These are phyloP conservation scores for Phenacoccus solenopsis DNA, from an alignment of 1,140 invertebrate species.

Conservation along the genomic window DNA sequence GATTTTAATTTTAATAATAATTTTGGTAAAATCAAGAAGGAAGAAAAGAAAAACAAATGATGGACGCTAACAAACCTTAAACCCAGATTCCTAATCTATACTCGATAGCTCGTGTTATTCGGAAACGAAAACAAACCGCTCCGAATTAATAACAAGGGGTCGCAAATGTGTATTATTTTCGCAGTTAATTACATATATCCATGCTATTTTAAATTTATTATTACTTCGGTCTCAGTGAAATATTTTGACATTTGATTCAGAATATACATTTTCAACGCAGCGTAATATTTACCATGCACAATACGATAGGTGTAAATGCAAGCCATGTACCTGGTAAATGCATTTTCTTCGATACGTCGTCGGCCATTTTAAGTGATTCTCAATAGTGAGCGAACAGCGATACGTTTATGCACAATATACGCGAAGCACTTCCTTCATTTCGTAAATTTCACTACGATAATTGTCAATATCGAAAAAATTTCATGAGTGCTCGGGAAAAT, in stretches of 20 bases:
- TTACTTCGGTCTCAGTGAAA: neutral
- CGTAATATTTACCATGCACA: neutral
- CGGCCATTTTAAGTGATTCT: slow-evolving; percentile 11
- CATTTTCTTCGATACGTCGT: neutral
- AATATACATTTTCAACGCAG: neutral
- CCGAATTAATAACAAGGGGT: neutral
- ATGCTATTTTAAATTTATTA: neutral
- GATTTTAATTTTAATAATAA: too few relatives aligned
- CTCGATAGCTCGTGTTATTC: too few relatives aligned
- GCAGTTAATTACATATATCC: neutral
- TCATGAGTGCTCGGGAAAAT: neutral
- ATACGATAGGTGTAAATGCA: neutral
- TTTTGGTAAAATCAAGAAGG: too few relatives aligned
- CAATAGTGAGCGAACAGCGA: neutral
- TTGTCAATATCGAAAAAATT: neutral
- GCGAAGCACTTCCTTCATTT: neutral
- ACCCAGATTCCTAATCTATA: too few relatives aligned
- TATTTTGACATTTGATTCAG: neutral
- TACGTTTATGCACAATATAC: neutral
- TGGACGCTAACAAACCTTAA: too few relatives aligned
- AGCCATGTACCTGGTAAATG: slow-evolving; percentile 8
- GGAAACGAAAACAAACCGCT: too few relatives aligned
- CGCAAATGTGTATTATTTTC: neutral
- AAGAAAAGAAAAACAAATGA: too few relatives aligned
- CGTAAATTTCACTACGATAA: neutral